Evolutionary conservation across 2,888 invertebrate genomes (phyloP).

Genomic region (Tanypteryx hageni): DNA sequence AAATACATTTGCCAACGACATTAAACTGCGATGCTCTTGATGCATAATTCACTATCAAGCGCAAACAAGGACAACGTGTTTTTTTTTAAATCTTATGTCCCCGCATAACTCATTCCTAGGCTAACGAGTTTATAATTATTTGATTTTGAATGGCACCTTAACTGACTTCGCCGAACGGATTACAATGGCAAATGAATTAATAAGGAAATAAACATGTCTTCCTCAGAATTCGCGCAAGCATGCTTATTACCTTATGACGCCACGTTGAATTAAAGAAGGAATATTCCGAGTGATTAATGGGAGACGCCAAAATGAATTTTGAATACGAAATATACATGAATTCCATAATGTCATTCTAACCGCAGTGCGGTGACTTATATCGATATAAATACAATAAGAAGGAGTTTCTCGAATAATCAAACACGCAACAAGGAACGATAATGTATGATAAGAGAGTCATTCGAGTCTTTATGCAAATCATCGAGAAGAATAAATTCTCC

Average conservation of each 20-base stretch:
- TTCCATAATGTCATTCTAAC: background rate
- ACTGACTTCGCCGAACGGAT: background rate
- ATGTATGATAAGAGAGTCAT: no score
- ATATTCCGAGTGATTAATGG: background rate
- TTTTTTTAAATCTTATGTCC: background rate
- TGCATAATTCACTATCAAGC: conserved; percentile 24
- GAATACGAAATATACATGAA: background rate
- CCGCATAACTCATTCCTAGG: conserved; percentile 15
- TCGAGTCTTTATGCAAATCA: no score
- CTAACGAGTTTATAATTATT: background rate
- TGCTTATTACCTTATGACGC: background rate
- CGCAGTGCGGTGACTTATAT: no score
- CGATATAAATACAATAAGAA: no score
- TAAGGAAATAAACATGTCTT: conserved; percentile 5
- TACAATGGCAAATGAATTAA: conserved; percentile 18
- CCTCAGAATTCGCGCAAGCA: background rate
- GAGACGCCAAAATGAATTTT: background rate
- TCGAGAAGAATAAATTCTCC: no score
- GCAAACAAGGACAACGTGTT: background rate
- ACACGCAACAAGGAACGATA: no score
- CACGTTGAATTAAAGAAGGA: background rate
- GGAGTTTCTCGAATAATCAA: no score
- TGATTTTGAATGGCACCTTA: background rate
- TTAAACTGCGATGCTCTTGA: conserved; percentile 6
- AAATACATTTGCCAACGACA: background rate